Evolutionary conservation across 1,140 invertebrate genomes (phyloP).

Genomic region (Aethina tumida): DNA sequence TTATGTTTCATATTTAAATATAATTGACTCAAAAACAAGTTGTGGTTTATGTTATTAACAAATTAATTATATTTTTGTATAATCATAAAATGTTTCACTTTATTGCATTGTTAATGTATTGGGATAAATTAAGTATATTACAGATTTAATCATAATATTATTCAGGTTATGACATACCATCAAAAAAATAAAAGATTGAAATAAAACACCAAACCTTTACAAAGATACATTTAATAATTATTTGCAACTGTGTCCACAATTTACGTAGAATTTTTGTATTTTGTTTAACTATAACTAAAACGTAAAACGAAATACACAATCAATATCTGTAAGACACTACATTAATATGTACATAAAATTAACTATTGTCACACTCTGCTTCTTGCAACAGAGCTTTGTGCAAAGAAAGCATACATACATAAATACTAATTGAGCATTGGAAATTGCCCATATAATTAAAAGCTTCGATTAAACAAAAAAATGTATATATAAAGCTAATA

Average conservation of each 20-base stretch:
- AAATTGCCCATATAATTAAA: conserved; percentile 12
- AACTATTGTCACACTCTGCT: conserved; percentile 24
- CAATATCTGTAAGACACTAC: conserved; percentile 17
- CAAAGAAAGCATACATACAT: conserved; percentile 14
- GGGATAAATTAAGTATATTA: no score
- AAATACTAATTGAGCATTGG: conserved; percentile 16
- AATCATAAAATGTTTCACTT: no score
- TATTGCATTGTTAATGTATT: no score
- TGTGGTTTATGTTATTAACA: no score
- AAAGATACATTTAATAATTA: conserved; percentile 25
- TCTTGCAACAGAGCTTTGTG: conserved; percentile 19
- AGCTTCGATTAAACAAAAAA: not conserved
- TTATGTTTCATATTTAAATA: no score
- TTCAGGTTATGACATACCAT: no score
- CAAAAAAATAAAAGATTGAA: no score
- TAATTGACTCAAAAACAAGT: no score
- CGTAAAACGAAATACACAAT: conserved; percentile 14
- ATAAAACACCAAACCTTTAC: conserved; percentile 11
- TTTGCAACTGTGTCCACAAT: conserved; percentile 25
- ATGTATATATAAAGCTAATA: no score
- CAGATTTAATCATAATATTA: no score
- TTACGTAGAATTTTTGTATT: conserved; percentile 14
- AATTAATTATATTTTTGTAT: no score
- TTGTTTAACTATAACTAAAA: conserved; percentile 18
- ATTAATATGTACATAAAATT: conserved; percentile 23